These are phyloP conservation scores for Drosophila pectinifera DNA, from an alignment of 1,140 invertebrate species.

Conservation along the genomic window DNA sequence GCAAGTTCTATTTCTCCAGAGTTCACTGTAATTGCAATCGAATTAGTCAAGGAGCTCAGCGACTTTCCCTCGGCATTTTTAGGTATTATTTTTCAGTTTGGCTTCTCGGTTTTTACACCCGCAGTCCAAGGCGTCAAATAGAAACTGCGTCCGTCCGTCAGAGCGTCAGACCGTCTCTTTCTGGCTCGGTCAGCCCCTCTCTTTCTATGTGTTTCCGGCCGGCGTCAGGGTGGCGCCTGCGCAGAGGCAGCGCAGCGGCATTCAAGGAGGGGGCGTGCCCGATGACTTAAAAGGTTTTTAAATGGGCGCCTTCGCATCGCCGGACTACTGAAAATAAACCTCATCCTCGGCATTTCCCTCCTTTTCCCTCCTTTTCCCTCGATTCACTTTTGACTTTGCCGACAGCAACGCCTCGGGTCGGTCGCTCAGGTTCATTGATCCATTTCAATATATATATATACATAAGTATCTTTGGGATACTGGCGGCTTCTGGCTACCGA, in stretches of 20 bases:
- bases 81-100: constrained; percentile 24
- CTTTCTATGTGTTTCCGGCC: constrained; percentile 62
- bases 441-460: constrained; percentile 33
- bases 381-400: constrained; percentile 65
- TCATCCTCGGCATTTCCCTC: constrained; percentile 27
- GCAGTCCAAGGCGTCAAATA: constrained; percentile 47
- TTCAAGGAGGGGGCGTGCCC: constrained; percentile 78
- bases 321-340: constrained; percentile 38
- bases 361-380: constrained; percentile 17
- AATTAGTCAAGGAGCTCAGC: constrained; percentile 82
- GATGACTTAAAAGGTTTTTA: constrained; percentile 84
- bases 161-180: neutral
- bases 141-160: constrained; percentile 36
- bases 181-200: neutral
- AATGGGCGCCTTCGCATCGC: constrained; percentile 60
- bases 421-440: constrained; percentile 75
- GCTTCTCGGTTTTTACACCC: constrained; percentile 29
- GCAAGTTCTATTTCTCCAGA: too few species aligned
- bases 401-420: constrained; percentile 70
- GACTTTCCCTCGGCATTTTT: constrained; percentile 43
- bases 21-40: constrained; percentile 68
- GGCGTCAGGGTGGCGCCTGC: constrained; percentile 81
- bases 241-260: constrained; percentile 32
- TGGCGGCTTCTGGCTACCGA: neutral
- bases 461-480: constrained; percentile 16